Evolutionary conservation across 1,140 invertebrate species (phyloP).

Genomic region (Oedothorax gibbosus): DNA sequence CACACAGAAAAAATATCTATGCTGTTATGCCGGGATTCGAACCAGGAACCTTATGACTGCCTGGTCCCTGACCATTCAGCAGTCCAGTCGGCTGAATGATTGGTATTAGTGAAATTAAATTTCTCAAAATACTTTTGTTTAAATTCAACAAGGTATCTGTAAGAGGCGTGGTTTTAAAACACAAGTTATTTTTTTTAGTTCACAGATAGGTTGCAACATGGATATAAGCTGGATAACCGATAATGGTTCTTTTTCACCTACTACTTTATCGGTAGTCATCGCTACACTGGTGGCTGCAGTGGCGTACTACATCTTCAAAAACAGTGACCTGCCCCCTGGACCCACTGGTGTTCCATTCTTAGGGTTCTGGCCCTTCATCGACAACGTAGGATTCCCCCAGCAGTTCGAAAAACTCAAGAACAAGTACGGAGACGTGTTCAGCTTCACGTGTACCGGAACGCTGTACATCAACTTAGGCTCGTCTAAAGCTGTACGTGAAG

Average conservation of each 20-base stretch:
- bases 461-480: conserved; percentile 21
- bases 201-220: too few species aligned
- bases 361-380: conserved; percentile 17
- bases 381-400: neutral
- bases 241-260: neutral
- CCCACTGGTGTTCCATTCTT: conserved; percentile 5
- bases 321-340: conserved; percentile 6
- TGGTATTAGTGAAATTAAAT: too few species aligned
- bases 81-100: too few species aligned
- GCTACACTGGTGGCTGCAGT: neutral
- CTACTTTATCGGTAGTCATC: neutral
- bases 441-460: conserved; percentile 1
- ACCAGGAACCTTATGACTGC: too few species aligned
- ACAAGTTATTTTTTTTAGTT: too few species aligned
- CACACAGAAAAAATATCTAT: too few species aligned
- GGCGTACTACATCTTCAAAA: neutral
- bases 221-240: too few species aligned
- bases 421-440: conserved; percentile 37
- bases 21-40: too few species aligned
- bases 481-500: conserved; percentile 24
- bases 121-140: too few species aligned
- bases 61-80: too few species aligned
- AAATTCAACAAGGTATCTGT: too few species aligned
- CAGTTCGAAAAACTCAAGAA: conserved; percentile 4
- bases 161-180: too few species aligned